phyloP scores from a whole-genome alignment of 1,140 invertebrate genomes.

The Thereuonema tuberculata region DNA sequence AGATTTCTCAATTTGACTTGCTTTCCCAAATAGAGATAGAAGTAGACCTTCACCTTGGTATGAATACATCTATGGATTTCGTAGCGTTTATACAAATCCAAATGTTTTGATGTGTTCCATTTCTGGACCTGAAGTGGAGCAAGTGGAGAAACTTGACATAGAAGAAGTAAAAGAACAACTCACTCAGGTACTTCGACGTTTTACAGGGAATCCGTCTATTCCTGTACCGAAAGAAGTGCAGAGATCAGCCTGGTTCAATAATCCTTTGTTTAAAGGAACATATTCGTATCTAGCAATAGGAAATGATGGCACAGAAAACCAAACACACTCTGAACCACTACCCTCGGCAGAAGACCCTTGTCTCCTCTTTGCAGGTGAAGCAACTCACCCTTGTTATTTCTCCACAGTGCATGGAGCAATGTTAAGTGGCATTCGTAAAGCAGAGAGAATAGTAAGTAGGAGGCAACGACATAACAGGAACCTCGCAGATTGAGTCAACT shows the following conservation, averaged over 20 bases:
- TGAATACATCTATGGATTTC: neutral
- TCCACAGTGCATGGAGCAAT: constrained; percentile 64
- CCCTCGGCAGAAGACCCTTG: constrained; percentile 29
- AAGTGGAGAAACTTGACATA: constrained; percentile 58
- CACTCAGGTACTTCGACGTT: constrained; percentile 46
- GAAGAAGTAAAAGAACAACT: constrained; percentile 52
- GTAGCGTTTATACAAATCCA: constrained; percentile 18
- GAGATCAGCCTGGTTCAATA: constrained; percentile 51
- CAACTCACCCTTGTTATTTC: constrained; percentile 52
- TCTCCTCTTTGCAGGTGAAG: constrained; percentile 76
- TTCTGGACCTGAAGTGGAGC: constrained; percentile 47
- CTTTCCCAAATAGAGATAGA: no score
- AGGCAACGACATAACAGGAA: no score
- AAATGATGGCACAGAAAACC: neutral
- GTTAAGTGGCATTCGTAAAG: constrained; percentile 62
- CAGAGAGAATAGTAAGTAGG: constrained; percentile 47
- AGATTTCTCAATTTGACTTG: no score
- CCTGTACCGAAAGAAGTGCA: constrained; percentile 50
- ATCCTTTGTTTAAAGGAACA: constrained; percentile 53
- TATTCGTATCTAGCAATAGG: constrained; percentile 40
- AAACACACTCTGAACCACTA: neutral
- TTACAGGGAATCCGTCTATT: constrained; percentile 47
- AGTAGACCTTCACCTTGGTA: no score
- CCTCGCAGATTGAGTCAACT: no score
- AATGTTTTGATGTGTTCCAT: constrained; percentile 37